A percentile compares a stretch with the other conserved stretches of the same genome.
Conservation (phyloP, 2,888 invertebrate species). For the Hermodice carunculata region DNA sequence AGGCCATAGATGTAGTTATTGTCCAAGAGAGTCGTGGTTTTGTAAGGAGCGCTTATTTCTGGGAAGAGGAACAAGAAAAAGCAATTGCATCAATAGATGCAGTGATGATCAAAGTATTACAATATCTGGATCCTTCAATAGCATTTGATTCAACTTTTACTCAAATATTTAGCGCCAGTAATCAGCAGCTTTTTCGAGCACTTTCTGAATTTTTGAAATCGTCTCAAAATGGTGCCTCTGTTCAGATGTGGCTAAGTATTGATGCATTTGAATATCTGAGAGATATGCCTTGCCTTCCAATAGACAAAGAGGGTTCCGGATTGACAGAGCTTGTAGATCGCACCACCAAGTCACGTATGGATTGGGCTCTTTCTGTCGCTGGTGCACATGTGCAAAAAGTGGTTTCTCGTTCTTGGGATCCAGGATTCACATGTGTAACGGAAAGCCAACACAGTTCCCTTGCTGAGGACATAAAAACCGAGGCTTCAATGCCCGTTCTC, state of each 20-base stretch:
- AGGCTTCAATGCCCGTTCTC: background rate
- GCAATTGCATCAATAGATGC: slow-evolving; percentile 40
- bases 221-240: slow-evolving; percentile 9
- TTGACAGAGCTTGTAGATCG: slow-evolving; percentile 42
- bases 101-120: slow-evolving; percentile 29
- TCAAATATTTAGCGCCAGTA: slow-evolving; percentile 50
- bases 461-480: slow-evolving; percentile 40
- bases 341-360: slow-evolving; percentile 47
- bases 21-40: slow-evolving; percentile 55
- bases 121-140: slow-evolving; percentile 36
- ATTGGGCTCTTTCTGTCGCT: slow-evolving; percentile 47
- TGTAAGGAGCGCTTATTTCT: slow-evolving; percentile 50
- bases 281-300: slow-evolving; percentile 51
- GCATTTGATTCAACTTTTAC: slow-evolving; percentile 43
- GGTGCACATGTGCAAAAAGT: slow-evolving; percentile 49
- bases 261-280: slow-evolving; percentile 52
- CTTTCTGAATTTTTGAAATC: slow-evolving; percentile 16
- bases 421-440: slow-evolving; percentile 51
- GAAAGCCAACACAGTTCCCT: slow-evolving; percentile 33
- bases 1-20: slow-evolving; percentile 47
- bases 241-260: slow-evolving; percentile 53
- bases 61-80: slow-evolving; percentile 43
- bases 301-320: slow-evolving; percentile 45
- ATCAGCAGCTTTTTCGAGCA: slow-evolving; percentile 42
- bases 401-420: slow-evolving; percentile 54